phyloP scores from a whole-genome alignment of 1,140 invertebrate species.

The Stegodyphus dumicola region DNA sequence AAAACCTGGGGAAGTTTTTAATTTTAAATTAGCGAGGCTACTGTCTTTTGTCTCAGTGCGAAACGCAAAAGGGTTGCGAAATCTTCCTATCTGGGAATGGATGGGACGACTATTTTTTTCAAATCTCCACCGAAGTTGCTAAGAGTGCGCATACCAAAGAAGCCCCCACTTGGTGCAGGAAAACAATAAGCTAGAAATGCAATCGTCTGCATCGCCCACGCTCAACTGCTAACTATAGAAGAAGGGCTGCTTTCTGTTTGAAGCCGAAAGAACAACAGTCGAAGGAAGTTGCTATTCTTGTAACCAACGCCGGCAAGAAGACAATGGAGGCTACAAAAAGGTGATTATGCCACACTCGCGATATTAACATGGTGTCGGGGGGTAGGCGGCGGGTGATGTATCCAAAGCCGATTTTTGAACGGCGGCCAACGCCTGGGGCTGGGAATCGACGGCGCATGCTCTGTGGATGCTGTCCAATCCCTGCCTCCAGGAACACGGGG shows the following conservation, averaged over 20 bases:
- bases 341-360: conserved; percentile 32
- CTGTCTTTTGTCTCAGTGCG: too few species aligned
- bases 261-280: background rate
- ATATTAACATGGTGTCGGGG: conserved; percentile 35
- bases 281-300: conserved; percentile 33
- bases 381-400: background rate
- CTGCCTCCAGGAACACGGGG: background rate
- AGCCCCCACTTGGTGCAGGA: conserved; percentile 23
- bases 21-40: too few species aligned
- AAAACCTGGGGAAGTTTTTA: too few species aligned
- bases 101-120: conserved; percentile 6
- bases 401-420: conserved; percentile 36
- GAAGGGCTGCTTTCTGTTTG: background rate
- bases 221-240: conserved; percentile 42
- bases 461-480: conserved; percentile 43
- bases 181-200: conserved; percentile 38
- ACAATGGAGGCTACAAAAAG: conserved; percentile 39
- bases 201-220: conserved; percentile 26
- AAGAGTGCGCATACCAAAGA: conserved; percentile 29
- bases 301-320: conserved; percentile 5
- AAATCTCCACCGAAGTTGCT: background rate
- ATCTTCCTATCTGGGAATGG: background rate
- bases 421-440: conserved; percentile 6
- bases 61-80: too few species aligned
- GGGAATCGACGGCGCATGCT: conserved; percentile 18